Conservation (phyloP, 2,113 vertebrate genomes). For the Raphicerus campestris region DNA sequence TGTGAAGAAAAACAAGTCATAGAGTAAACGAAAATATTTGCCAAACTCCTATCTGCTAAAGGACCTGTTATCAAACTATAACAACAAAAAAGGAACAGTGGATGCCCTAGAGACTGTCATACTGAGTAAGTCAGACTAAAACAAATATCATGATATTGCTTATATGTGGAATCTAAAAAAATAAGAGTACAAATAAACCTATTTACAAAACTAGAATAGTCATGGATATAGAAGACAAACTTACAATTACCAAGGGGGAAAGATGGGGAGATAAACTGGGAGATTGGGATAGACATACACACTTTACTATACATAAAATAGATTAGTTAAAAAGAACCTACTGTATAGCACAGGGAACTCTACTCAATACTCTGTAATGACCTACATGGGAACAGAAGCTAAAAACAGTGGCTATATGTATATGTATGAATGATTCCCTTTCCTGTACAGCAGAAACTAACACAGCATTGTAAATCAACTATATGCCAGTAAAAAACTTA, state of each 20-base stretch:
- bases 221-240: background rate
- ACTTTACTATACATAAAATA: background rate
- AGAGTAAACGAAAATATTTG: background rate
- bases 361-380: background rate
- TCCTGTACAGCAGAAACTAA: background rate
- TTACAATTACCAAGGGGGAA: background rate
- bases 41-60: background rate
- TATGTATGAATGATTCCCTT: background rate
- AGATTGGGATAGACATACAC: background rate
- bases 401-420: background rate
- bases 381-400: background rate
- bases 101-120: background rate
- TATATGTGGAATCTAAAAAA: background rate
- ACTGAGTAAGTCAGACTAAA: background rate
- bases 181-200: background rate
- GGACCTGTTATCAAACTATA: background rate
- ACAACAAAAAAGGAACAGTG: background rate
- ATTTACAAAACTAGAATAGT: background rate
- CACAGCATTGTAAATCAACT: background rate
- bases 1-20: background rate
- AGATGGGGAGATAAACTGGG: background rate
- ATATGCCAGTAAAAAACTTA: background rate
- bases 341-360: background rate
- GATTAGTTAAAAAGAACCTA: background rate
- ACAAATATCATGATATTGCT: background rate